A percentile compares a stretch with the other conserved stretches of the same genome.
Evolutionary conservation across 2,113 vertebrate species (phyloP).

Genomic region (Phaetusa simplex): DNA sequence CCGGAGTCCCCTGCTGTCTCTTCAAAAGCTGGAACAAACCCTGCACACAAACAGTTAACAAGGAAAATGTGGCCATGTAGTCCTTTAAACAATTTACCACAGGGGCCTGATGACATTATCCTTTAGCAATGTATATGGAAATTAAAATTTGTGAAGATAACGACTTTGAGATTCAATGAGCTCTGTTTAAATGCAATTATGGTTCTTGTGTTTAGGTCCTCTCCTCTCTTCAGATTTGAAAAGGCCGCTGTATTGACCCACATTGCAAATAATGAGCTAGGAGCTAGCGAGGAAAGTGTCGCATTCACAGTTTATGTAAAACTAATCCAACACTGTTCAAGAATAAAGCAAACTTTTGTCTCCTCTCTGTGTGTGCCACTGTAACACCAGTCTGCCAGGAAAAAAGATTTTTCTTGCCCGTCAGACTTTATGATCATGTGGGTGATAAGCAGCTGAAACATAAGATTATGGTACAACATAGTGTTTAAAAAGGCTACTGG

Average conservation of each 20-base stretch:
- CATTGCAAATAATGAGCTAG: neutral
- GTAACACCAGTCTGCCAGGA: neutral
- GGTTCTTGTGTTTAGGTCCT: neutral
- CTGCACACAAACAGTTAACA: neutral
- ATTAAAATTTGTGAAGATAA: slow-evolving; percentile 51
- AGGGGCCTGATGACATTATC: slow-evolving; percentile 27
- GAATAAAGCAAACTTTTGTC: neutral
- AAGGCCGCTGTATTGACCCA: neutral
- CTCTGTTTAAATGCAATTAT: slow-evolving; percentile 18
- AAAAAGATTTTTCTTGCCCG: neutral
- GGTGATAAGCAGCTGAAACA: neutral
- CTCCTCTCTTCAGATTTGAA: neutral
- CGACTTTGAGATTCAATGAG: neutral
- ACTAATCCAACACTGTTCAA: neutral
- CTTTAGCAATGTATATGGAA: neutral
- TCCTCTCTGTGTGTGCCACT: neutral
- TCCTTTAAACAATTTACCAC: neutral
- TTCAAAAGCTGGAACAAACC: neutral
- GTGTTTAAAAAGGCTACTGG: neutral
- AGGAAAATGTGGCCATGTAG: neutral
- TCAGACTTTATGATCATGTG: neutral
- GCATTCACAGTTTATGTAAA: neutral
- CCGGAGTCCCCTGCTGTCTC: neutral
- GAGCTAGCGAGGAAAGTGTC: neutral
- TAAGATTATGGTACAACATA: accelerated